These are phyloP conservation scores for Entelurus aequoreus DNA, from an alignment of 2,113 vertebrate species.

Conservation along the genomic window DNA sequence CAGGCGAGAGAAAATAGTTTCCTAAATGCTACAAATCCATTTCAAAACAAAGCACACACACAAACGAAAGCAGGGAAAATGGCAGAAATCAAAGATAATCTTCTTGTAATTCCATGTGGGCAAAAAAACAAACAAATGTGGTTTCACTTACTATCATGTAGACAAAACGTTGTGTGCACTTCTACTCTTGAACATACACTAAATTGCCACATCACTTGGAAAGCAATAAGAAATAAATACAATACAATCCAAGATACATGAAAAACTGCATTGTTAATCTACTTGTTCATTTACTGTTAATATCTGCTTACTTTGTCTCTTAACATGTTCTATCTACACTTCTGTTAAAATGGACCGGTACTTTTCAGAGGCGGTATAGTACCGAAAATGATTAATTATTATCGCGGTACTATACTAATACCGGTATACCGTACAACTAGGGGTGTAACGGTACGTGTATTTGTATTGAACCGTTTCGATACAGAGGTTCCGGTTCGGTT, in stretches of 20 bases:
- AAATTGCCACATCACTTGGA: background rate
- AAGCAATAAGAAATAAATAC: background rate
- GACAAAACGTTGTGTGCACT: background rate
- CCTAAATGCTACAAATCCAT: background rate
- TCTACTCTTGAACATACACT: background rate
- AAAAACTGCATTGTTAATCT: no score
- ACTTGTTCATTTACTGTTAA: no score
- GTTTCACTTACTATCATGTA: conserved; percentile 1
- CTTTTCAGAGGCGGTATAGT: no score
- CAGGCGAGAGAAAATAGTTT: background rate
- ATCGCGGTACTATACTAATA: no score
- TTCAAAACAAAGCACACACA: background rate
- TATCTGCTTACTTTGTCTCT: no score
- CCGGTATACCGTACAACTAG: no score
- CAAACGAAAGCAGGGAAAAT: background rate
- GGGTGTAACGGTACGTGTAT: no score
- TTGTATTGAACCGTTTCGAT: no score
- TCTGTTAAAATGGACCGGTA: no score
- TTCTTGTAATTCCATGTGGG: background rate
- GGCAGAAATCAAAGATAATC: background rate
- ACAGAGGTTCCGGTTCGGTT: no score
- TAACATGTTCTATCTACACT: no score
- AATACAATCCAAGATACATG: background rate
- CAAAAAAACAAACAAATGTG: conserved; percentile 1
- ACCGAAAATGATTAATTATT: no score